These are phyloP conservation scores for Zaprionus obscuricornis DNA, from an alignment of 2,888 invertebrate genomes.

Conservation along the genomic window DNA sequence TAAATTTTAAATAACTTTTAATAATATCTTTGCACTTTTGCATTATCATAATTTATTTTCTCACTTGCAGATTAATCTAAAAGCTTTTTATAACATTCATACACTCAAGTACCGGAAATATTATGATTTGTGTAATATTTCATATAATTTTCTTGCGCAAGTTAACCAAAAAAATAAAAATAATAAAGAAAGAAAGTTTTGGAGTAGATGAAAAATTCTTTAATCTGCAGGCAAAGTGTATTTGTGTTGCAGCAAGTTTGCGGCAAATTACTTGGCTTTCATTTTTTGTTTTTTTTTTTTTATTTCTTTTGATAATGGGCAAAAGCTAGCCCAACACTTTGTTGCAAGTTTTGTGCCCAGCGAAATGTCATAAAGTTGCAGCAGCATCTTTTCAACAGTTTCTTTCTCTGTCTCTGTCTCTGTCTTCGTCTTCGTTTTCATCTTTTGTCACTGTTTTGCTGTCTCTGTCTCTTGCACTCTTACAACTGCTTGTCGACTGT, in stretches of 20 bases:
- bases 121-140: too few species aligned
- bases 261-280: conserved; percentile 36
- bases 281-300: conserved; percentile 2
- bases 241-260: conserved; percentile 13
- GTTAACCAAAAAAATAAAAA: too few species aligned
- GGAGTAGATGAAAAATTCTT: background rate
- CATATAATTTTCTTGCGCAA: too few species aligned
- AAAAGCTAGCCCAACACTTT: conserved; percentile 41
- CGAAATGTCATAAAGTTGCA: conserved; percentile 60
- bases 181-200: background rate
- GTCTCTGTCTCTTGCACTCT: background rate
- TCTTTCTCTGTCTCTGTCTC: too few species aligned
- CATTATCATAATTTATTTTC: too few species aligned
- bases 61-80: too few species aligned
- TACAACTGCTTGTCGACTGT: conserved; percentile 20
- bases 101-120: too few species aligned
- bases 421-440: too few species aligned
- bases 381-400: conserved; percentile 28
- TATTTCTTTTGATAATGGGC: conserved; percentile 15
- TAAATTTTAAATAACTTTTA: too few species aligned
- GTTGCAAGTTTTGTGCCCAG: conserved; percentile 44
- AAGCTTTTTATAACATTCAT: too few species aligned
- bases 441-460: too few species aligned
- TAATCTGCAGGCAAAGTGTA: conserved; percentile 29
- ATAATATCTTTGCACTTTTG: too few species aligned